A percentile compares a stretch with the other conserved stretches of the same genome.
Evolutionary conservation across 2,113 vertebrate genomes (phyloP).

Genomic region (Aptenodytes patagonicus): DNA sequence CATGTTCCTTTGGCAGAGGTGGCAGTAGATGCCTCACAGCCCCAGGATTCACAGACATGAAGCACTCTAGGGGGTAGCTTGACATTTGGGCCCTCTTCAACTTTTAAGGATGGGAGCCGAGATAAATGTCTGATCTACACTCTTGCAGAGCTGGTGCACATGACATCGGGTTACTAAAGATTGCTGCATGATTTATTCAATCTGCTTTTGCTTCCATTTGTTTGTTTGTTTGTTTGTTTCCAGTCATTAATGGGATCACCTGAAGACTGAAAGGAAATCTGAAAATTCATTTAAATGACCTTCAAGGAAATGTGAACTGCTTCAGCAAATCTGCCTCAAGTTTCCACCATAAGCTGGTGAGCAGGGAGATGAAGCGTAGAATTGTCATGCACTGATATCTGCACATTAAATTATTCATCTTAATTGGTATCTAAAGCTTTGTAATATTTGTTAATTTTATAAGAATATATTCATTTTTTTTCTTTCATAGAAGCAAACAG

Average conservation of each 20-base stretch:
- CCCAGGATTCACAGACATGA: background rate
- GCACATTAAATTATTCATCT: slow-evolving; percentile 12
- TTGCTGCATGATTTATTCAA: background rate
- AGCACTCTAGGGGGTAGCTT: background rate
- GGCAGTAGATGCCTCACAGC: background rate
- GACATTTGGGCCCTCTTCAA: background rate
- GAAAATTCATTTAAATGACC: background rate
- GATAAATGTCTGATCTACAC: rapidly evolving
- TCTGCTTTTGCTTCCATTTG: background rate
- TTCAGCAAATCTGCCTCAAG: background rate
- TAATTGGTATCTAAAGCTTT: slow-evolving; percentile 29
- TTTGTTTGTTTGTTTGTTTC: background rate
- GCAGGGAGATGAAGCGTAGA: background rate
- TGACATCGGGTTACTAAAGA: background rate
- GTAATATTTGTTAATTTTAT: slow-evolving; percentile 3
- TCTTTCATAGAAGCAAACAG: background rate
- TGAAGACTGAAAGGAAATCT: slow-evolving; percentile 25
- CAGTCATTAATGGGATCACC: background rate
- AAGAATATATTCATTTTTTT: background rate
- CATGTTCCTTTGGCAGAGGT: rapidly evolving
- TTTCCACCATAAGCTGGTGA: background rate
- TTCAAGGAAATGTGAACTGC: slow-evolving; percentile 1
- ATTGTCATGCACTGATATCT: background rate
- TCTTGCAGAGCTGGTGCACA: background rate
- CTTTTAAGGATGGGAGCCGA: rapidly evolving